phyloP scores from a whole-genome alignment of 1,140 invertebrate species.

The Trichoplusia ni region DNA sequence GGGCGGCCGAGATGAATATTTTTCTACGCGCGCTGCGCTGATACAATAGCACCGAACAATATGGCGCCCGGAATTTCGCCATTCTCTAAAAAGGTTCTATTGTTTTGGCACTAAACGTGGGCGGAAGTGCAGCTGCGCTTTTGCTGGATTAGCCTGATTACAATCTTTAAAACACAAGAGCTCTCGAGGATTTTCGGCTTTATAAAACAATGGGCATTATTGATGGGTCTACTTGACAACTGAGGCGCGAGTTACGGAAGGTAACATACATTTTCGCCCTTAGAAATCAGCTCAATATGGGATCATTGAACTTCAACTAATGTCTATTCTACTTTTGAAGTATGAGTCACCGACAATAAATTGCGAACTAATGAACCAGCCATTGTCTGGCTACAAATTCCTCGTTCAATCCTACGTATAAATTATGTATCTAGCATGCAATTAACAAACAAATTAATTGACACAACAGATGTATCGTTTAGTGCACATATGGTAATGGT shows the following conservation, averaged over 20 bases:
- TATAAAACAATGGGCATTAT: background rate
- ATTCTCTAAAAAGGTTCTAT: slow-evolving; percentile 30
- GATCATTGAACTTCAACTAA: slow-evolving; percentile 13
- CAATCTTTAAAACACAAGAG: background rate
- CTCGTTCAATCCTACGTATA: background rate
- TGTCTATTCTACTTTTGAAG: background rate
- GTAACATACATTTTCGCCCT: background rate
- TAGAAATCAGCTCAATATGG: background rate
- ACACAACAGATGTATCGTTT: slow-evolving; percentile 10
- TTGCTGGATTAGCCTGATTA: slow-evolving; percentile 27
- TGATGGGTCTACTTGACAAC: background rate
- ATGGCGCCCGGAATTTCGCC: slow-evolving; percentile 27
- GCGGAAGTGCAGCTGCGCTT: slow-evolving; percentile 20
- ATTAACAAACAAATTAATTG: slow-evolving; percentile 3
- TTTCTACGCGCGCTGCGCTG: slow-evolving; percentile 18
- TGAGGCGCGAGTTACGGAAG: background rate
- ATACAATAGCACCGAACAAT: slow-evolving; percentile 28
- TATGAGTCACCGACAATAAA: background rate
- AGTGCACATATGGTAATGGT: slow-evolving; percentile 13
- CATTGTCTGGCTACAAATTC: background rate
- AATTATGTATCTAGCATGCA: background rate
- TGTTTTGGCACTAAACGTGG: slow-evolving; percentile 15
- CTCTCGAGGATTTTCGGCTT: background rate
- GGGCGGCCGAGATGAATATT: slow-evolving; percentile 27
- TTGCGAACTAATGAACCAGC: background rate